phyloP scores from a whole-genome alignment of 2,888 invertebrate species.

The Odiellus spinosus region DNA sequence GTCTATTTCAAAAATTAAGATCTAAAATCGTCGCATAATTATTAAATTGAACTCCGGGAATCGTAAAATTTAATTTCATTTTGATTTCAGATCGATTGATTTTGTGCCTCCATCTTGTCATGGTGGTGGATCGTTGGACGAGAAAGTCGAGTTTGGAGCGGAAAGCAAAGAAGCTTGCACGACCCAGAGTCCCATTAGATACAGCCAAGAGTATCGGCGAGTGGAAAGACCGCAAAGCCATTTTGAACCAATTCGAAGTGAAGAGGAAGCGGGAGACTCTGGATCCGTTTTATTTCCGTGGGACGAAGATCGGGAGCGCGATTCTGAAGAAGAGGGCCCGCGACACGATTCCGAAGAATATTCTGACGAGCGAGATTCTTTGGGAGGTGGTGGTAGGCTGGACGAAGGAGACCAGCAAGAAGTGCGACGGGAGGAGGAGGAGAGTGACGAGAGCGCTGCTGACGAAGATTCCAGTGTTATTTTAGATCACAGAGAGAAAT shows the following conservation, averaged over 20 bases:
- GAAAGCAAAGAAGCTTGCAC: conserved; percentile 27
- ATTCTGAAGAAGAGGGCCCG: conserved; percentile 7
- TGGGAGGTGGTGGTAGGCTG: background rate
- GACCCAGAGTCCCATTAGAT: conserved; percentile 42
- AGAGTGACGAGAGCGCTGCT: conserved; percentile 14
- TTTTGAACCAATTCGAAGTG: background rate
- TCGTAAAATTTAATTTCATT: too few relatives aligned
- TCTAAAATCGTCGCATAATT: too few relatives aligned
- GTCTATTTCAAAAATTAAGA: too few relatives aligned
- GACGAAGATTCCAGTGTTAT: conserved; percentile 16
- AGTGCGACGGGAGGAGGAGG: conserved; percentile 5
- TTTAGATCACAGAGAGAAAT: conserved; percentile 37
- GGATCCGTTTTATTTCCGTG: conserved; percentile 15
- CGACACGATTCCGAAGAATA: background rate
- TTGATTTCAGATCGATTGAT: too few relatives aligned
- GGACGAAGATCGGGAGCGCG: conserved; percentile 15
- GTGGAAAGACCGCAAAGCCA: conserved; percentile 28
- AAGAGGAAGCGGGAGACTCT: conserved; percentile 8
- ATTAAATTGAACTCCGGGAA: too few relatives aligned
- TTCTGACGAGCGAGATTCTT: background rate
- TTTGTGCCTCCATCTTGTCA: too few relatives aligned
- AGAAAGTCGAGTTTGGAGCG: conserved; percentile 14
- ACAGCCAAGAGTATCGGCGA: conserved; percentile 44
- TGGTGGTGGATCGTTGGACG: background rate
- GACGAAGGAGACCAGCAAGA: background rate